Percentiles rank a stretch among this genome's conserved stretches.
Conservation (phyloP, 2,888 invertebrate species). For the Parochlus steinenii region DNA sequence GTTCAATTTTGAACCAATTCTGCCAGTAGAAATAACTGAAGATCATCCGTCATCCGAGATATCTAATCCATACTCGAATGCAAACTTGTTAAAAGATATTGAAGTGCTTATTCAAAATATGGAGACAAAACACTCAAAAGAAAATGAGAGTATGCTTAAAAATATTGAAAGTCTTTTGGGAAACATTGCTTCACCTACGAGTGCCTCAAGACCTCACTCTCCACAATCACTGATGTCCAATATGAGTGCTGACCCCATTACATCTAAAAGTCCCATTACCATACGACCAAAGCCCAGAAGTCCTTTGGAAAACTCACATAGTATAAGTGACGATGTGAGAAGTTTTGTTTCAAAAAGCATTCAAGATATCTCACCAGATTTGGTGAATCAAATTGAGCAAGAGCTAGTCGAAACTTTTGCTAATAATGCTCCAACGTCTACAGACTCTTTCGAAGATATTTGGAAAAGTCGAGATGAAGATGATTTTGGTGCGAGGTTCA, state of each 20-base stretch:
- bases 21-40: slow-evolving; percentile 1
- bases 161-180: slow-evolving; percentile 26
- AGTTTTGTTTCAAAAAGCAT: slow-evolving; percentile 30
- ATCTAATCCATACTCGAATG: slow-evolving; percentile 16
- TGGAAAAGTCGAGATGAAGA: slow-evolving; percentile 4
- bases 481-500: slow-evolving; percentile 8
- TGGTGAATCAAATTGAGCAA: slow-evolving; percentile 28
- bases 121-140: slow-evolving; percentile 29
- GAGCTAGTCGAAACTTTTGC: slow-evolving; percentile 20
- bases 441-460: slow-evolving; percentile 2
- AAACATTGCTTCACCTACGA: slow-evolving; percentile 18
- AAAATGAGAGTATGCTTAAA: slow-evolving; percentile 23
- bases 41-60: slow-evolving; percentile 1
- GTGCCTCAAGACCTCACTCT: slow-evolving; percentile 14
- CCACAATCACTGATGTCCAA: slow-evolving; percentile 17
- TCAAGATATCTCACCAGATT: slow-evolving; percentile 29
- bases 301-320: slow-evolving; percentile 14
- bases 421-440: neutral
- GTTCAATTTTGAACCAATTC: slow-evolving; percentile 9
- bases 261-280: slow-evolving; percentile 28
- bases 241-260: slow-evolving; percentile 20
- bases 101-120: slow-evolving; percentile 30
- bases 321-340: slow-evolving; percentile 22
- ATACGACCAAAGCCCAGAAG: slow-evolving; percentile 14
- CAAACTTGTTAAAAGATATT: slow-evolving; percentile 26